Evolutionary conservation across 2,888 invertebrate genomes (phyloP), one percentile per base, ranked within the genome.

Genomic region (Ornithoptera priamus): DNA sequence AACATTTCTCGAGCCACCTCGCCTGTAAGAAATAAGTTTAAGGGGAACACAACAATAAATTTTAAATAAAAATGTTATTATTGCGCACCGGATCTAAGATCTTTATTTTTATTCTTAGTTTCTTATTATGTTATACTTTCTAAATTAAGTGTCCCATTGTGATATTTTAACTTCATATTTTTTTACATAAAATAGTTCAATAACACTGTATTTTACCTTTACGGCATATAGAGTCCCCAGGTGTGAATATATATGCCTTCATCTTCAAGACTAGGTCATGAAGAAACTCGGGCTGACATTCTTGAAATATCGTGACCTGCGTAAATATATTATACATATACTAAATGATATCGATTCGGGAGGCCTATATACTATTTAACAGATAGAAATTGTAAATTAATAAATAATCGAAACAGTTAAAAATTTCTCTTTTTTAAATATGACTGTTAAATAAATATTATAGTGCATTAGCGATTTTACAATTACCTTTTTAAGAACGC

Each of bases 201-300:
- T 53, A 46, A 46, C 4, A 46, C 53, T 7, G n/a, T 10, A 10
- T 58, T 75, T 74, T 90, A 79, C 97, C 99, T 91, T 98, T 97
- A 57, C 99, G 95, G 84, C 99, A 99, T 83, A 99, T 98, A 72
- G 98, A 96, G 88, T 99, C 99, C 30, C 99, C 99, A 0, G 99
- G 99, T 36, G 99, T 99, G 89, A 99, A 99, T 86, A 99, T 99
- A 87, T 98, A 99, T 10, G 99, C 98, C 90, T 97, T 97, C 99
- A 99, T 99, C 93, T 99, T 99, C 75, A 99, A 94, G 73, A 99
- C 99, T 76, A 99, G 94, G 87, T 99, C 99, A 85, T 99, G 98
- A 6, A 99, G 95, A 87, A 99, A 99, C 89, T 99, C 99, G 0
- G 99, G 99, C 85, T 99, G 98, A 87, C 99, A 99, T 90, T 99